These are phyloP conservation scores for Brenthis ino DNA, from an alignment of 2,888 invertebrate genomes.

Conservation along the genomic window DNA sequence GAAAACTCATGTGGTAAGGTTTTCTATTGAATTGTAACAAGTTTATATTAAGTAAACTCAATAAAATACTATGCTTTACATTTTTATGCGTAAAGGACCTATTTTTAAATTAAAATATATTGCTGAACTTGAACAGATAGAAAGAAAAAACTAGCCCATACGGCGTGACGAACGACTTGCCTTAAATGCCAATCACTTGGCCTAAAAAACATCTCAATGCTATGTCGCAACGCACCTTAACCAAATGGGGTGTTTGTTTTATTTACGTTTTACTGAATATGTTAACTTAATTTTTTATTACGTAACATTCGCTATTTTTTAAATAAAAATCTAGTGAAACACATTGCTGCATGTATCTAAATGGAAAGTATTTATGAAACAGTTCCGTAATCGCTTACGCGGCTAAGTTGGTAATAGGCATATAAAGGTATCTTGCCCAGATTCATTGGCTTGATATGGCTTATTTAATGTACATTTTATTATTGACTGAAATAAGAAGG, in stretches of 20 bases:
- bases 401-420: too few species aligned
- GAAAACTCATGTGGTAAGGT: slow-evolving; percentile 94
- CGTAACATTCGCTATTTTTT: slow-evolving; percentile 24
- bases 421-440: too few species aligned
- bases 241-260: slow-evolving; percentile 54
- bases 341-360: not conserved
- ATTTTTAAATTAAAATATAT: slow-evolving; percentile 44
- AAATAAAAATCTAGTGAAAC: slow-evolving; percentile 2
- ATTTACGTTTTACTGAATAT: slow-evolving; percentile 47
- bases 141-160: slow-evolving; percentile 50
- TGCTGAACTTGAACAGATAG: slow-evolving; percentile 58
- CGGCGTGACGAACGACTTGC: slow-evolving; percentile 63
- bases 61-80: not conserved
- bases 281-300: slow-evolving; percentile 33
- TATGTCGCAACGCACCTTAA: slow-evolving; percentile 55
- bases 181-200: slow-evolving; percentile 73
- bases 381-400: too few species aligned
- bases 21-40: not conserved
- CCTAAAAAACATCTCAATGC: slow-evolving; percentile 70
- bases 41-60: too few species aligned
- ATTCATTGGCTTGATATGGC: too few species aligned
- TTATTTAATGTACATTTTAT: too few species aligned
- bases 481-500: too few species aligned
- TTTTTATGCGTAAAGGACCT: slow-evolving; percentile 17
- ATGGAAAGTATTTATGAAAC: not conserved